Evolutionary conservation across 2,113 vertebrate genomes (phyloP), one percentile per base, ranked within the genome.

Genomic region (Syngnathus typhle): DNA sequence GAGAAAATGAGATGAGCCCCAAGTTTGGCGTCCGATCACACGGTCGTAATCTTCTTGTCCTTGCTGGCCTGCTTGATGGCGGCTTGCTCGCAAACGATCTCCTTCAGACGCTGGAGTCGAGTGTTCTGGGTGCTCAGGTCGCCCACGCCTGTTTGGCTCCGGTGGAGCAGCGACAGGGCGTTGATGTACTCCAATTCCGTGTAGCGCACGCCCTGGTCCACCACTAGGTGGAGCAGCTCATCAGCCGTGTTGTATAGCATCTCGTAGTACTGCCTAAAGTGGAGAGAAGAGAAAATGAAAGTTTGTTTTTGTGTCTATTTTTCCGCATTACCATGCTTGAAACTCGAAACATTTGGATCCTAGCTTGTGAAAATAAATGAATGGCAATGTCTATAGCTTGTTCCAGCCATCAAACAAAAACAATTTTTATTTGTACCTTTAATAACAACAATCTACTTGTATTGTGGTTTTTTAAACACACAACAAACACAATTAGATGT

Each of bases 1-100:
- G 85, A 78, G 84, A 82, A 89, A 90, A 92, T 89, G 73, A 89
- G 83, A 89, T 79, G 78, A 87, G 78, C 62, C 72, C 74, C 37
- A 72, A 87, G 78, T 83, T 82, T 64, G 60, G 46, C 16, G 18
- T 49, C 19, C 74, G 71, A 7, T 90, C 82, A 98, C 62, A 98
- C 97, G 0, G 96, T 98, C 19, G 97, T 99, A 88, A 99, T 98
- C 69, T 98, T 99, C 92, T 99, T 99, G 87, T 99, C 97, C 86
- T 98, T 98, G 88, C 93, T 95, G 89, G 96, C 96, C 80, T 99
- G 97, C 71, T 99, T 98, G 88, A 99, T 98, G 76, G 96, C 96
- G 0, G 96, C 96, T 84, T 99, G 96, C 85, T 99, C 96, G 0
- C 97, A 98, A 82, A 99, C 94, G 89, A 99, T 98, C 93, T 99